phyloP scores from a whole-genome alignment of 2,888 invertebrate species.

The Sericinus montela region DNA sequence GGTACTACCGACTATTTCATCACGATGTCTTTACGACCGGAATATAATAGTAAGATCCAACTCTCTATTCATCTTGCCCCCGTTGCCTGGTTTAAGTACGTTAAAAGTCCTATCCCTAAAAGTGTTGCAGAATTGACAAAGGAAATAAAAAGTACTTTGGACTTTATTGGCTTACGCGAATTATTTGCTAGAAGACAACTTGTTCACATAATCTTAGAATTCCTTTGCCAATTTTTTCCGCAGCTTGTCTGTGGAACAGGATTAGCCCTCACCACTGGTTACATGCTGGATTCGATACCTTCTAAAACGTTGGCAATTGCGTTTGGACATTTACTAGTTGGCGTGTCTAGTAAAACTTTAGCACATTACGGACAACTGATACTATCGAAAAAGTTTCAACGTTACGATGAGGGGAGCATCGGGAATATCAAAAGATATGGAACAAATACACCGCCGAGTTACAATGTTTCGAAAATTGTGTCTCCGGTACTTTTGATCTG shows the following conservation, averaged over 20 bases:
- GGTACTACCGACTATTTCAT: conserved; percentile 80
- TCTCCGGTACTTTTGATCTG: conserved; percentile 58
- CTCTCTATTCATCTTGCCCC: conserved; percentile 76
- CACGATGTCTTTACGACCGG: conserved; percentile 66
- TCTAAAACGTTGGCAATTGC: conserved; percentile 71
- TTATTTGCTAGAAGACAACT: conserved; percentile 79
- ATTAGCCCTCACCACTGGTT: conserved; percentile 79
- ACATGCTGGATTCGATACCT: conserved; percentile 72
- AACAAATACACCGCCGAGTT: conserved; percentile 45
- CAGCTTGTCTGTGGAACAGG: conserved; percentile 75
- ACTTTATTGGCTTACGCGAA: conserved; percentile 77
- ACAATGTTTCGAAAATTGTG: conserved; percentile 48
- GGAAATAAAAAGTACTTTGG: conserved; percentile 37
- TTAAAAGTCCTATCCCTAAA: conserved; percentile 44
- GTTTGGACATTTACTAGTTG: conserved; percentile 74
- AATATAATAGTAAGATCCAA: conserved; percentile 76
- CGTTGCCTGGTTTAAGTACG: conserved; percentile 72
- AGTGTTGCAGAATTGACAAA: conserved; percentile 32
- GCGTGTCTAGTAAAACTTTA: conserved; percentile 64
- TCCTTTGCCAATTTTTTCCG: conserved; percentile 52
- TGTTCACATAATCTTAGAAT: conserved; percentile 54
- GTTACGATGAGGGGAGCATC: conserved; percentile 53
- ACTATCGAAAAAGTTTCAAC: conserved; percentile 46
- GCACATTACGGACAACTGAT: conserved; percentile 78
- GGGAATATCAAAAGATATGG: conserved; percentile 56